These are phyloP conservation scores for Ophiothrix spiculata DNA, from an alignment of 35 echinoderm and acorn worm genomes.

Conservation along the genomic window DNA sequence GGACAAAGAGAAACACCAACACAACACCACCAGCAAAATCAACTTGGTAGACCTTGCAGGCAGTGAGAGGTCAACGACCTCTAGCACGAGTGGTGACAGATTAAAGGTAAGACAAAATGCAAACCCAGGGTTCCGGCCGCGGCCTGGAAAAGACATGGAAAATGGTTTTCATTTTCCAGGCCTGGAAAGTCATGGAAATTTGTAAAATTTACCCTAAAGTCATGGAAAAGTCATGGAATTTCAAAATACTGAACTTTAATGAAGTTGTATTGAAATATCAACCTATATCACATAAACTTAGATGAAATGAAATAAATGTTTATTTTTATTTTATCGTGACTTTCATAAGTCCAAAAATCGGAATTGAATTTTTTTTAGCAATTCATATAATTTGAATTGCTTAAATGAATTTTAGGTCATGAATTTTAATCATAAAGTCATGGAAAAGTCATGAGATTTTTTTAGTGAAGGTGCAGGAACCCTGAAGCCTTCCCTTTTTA, in stretches of 20 bases:
- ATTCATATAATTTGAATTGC: not conserved
- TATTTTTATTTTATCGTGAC: no score
- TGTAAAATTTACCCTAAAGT: not conserved
- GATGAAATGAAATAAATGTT: no score
- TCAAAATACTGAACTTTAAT: not conserved
- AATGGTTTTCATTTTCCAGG: not conserved
- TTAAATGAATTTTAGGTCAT: no score
- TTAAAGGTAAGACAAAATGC: conserved; percentile 51
- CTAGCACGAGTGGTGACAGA: conserved; percentile 78
- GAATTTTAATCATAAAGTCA: not conserved
- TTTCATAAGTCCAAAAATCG: not conserved
- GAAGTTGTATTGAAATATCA: not conserved
- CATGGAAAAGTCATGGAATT: not conserved
- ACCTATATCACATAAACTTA: not conserved
- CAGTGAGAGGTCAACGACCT: conserved; percentile 78
- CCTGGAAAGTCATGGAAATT: not conserved
- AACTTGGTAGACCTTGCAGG: conserved; percentile 94
- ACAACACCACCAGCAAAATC: conserved; percentile 79
- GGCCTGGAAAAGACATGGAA: not conserved
- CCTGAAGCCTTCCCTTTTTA: not conserved
- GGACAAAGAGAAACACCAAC: conserved; percentile 66
- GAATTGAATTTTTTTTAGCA: not conserved
- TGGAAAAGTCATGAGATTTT: not conserved
- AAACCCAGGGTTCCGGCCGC: not conserved
- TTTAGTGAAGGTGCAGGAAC: not conserved